A percentile compares a stretch with the other conserved stretches of the same genome.
These are phyloP conservation scores for Lepidonotus clava DNA, from an alignment of 2,888 invertebrate species.

Conservation along the genomic window DNA sequence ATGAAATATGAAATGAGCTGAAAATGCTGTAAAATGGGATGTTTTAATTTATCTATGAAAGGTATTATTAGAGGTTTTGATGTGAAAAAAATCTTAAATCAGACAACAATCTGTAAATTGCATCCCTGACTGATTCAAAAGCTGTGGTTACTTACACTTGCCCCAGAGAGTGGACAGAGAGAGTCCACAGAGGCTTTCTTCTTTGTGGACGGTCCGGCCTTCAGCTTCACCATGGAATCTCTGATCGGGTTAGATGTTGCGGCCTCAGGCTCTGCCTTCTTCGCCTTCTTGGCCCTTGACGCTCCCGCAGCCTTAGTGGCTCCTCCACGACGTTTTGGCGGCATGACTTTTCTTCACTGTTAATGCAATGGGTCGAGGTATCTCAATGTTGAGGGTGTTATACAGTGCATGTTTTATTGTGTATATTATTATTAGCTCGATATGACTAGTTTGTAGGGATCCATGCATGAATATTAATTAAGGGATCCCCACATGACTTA, in stretches of 20 bases:
- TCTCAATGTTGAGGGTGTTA: no score
- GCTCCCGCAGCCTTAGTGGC: neutral
- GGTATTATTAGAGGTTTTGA: neutral
- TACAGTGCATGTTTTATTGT: no score
- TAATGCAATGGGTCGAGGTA: no score
- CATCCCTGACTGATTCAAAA: neutral
- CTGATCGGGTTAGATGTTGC: constrained; percentile 32
- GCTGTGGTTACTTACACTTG: neutral
- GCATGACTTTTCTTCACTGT: constrained; percentile 24
- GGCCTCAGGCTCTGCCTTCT: neutral
- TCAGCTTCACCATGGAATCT: neutral
- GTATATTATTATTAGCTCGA: no score
- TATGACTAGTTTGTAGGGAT: no score
- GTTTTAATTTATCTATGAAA: neutral
- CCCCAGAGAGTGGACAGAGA: neutral
- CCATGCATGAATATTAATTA: no score
- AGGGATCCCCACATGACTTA: no score
- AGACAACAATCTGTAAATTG: neutral
- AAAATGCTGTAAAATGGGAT: neutral
- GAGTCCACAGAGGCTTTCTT: neutral
- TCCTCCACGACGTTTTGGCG: constrained; percentile 11
- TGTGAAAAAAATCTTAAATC: neutral
- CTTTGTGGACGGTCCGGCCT: neutral
- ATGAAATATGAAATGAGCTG: neutral
- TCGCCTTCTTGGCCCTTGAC: neutral